Conservation (phyloP, 2,888 invertebrate species). For the Notocelia uddmanniana region DNA sequence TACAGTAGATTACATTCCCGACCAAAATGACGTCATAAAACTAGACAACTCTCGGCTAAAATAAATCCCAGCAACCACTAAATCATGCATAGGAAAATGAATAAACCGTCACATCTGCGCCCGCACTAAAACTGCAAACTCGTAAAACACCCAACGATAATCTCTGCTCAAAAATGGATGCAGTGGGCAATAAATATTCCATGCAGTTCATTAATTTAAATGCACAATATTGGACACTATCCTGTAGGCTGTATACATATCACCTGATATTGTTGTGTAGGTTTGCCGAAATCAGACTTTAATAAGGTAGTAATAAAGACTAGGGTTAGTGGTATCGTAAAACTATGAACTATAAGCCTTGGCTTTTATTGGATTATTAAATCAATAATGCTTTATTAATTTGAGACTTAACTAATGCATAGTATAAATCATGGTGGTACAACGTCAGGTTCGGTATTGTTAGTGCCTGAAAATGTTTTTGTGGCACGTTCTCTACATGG, state of each 20-base stretch:
- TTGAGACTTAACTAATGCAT: constrained; percentile 55
- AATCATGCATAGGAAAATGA: constrained; percentile 41
- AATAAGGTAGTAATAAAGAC: constrained; percentile 1
- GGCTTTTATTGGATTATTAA: constrained; percentile 58
- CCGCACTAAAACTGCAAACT: constrained; percentile 49
- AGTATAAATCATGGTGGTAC: constrained; percentile 46
- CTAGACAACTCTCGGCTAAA: constrained; percentile 30
- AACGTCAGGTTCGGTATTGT: neutral
- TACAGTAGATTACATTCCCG: neutral
- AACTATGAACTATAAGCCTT: constrained; percentile 5
- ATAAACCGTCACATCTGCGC: constrained; percentile 47
- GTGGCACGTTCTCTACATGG: neutral
- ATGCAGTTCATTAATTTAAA: constrained; percentile 64
- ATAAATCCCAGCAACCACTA: constrained; percentile 35
- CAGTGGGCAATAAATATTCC: constrained; percentile 60
- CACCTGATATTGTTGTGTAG: neutral
- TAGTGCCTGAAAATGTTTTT: neutral
- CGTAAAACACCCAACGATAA: constrained; percentile 49
- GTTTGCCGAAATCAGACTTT: neutral
- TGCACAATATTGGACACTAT: constrained; percentile 39
- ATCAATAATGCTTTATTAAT: constrained; percentile 65
- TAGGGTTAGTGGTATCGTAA: neutral
- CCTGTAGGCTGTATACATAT: neutral
- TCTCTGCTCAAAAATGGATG: constrained; percentile 56
- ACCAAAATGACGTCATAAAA: constrained; percentile 20